phyloP scores from a whole-genome alignment of 2,888 invertebrate genomes.

The Andrena hattorfiana region DNA sequence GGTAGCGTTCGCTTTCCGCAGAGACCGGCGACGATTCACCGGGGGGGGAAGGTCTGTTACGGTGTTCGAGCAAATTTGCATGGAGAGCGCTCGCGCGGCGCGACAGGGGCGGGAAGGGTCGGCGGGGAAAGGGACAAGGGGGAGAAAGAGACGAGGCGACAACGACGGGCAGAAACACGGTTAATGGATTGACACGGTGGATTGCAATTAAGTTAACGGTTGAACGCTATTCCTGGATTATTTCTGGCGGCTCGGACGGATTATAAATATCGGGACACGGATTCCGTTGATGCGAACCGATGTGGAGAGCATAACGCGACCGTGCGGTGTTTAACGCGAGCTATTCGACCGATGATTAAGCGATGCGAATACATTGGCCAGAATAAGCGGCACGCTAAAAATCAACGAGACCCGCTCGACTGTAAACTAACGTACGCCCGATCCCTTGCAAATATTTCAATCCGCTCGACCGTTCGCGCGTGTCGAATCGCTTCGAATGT shows the following conservation, averaged over 20 bases:
- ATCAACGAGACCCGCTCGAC: background rate
- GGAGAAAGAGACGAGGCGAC: background rate
- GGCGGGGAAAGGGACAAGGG: background rate
- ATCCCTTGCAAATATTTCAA: background rate
- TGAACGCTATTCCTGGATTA: slow-evolving; percentile 49
- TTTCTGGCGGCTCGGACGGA: slow-evolving; percentile 39
- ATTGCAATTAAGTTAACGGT: slow-evolving; percentile 60
- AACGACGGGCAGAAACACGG: slow-evolving; percentile 37
- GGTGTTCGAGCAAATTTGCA: slow-evolving; percentile 55
- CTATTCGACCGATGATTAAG: slow-evolving; percentile 27
- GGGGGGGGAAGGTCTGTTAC: slow-evolving; percentile 47
- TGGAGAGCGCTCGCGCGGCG: slow-evolving; percentile 41
- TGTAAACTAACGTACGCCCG: slow-evolving; percentile 4
- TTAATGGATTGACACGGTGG: slow-evolving; percentile 62
- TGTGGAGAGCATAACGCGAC: background rate
- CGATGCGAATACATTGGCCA: slow-evolving; percentile 34
- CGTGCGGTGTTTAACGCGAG: slow-evolving; percentile 31
- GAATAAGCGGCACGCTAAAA: slow-evolving; percentile 30
- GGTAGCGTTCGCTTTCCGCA: slow-evolving; percentile 22
- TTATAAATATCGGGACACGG: slow-evolving; percentile 53
- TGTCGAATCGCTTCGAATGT: too few species aligned
- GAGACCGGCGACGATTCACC: slow-evolving; percentile 34
- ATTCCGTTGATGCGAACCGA: slow-evolving; percentile 42
- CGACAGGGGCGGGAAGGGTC: background rate
- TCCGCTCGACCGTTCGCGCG: too few species aligned